Percentiles rank a stretch among this genome's conserved stretches.
Conservation (phyloP, 2,888 invertebrate species). For the Andrena dorsata region DNA sequence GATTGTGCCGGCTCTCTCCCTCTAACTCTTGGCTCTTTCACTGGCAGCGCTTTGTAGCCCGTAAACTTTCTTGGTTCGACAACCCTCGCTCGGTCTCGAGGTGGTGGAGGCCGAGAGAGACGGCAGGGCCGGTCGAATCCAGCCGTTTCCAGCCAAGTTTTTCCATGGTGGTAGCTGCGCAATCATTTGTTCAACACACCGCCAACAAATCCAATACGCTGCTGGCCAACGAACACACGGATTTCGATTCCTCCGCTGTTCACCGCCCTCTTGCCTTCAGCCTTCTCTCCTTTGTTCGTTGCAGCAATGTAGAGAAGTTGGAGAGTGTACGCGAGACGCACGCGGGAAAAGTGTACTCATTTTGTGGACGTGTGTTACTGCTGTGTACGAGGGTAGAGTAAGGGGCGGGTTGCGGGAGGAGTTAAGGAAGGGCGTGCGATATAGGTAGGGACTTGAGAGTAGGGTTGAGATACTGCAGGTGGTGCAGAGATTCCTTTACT, state of each 20-base stretch:
- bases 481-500: too few species aligned
- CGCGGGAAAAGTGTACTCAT: not conserved
- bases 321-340: not conserved
- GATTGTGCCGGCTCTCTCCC: constrained; percentile 56
- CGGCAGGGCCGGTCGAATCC: constrained; percentile 64
- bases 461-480: too few species aligned
- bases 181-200: constrained; percentile 84
- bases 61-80: constrained; percentile 76
- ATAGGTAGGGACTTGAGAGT: too few species aligned
- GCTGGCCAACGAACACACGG: constrained; percentile 61
- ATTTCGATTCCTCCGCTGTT: constrained; percentile 55
- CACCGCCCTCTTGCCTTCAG: constrained; percentile 2
- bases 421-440: too few species aligned
- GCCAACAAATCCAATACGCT: constrained; percentile 82
- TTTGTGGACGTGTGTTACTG: not conserved
- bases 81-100: constrained; percentile 67
- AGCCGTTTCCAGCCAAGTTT: constrained; percentile 76
- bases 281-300: not conserved
- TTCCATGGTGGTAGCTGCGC: constrained; percentile 78
- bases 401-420: too few species aligned
- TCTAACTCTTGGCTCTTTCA: constrained; percentile 58
- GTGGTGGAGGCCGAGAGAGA: constrained; percentile 57
- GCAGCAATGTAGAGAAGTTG: not conserved
- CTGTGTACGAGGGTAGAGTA: too few species aligned
- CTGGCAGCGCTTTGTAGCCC: constrained; percentile 72